phyloP scores from a whole-genome alignment of 2,113 vertebrate species.

The Pelusios castaneus region DNA sequence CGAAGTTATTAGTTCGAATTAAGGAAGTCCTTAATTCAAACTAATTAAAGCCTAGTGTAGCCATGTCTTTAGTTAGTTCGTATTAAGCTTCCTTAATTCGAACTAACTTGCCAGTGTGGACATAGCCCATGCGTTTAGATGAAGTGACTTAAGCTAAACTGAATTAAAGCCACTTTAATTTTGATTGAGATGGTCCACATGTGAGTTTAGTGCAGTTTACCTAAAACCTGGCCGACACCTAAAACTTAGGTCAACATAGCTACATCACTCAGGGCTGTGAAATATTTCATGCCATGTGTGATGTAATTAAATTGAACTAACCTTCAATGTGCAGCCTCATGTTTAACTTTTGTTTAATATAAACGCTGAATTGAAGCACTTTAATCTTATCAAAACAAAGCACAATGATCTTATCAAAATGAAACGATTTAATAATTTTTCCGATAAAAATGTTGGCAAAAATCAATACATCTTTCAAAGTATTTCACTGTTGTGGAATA shows the following conservation, averaged over 20 bases:
- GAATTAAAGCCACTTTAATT: not conserved
- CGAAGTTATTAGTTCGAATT: no score
- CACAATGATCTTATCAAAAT: not conserved
- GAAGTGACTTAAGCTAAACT: not conserved
- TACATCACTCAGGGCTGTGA: no score
- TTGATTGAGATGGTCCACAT: not conserved
- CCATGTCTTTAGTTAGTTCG: no score
- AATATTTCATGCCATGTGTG: no score
- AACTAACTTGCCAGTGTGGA: no score
- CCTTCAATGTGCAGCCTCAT: no score
- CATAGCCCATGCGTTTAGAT: not conserved
- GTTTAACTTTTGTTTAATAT: not conserved
- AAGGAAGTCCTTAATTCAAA: no score
- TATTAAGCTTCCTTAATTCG: no score
- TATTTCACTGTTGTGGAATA: not conserved
- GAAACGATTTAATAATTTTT: not conserved
- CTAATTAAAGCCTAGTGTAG: no score
- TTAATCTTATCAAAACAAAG: not conserved
- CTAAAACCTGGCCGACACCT: not conserved
- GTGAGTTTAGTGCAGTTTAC: not conserved
- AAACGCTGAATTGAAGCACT: not conserved
- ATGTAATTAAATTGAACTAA: no score
- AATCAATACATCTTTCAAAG: not conserved
- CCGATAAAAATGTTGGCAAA: not conserved
- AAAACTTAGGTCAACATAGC: not conserved